phyloP scores from a whole-genome alignment of 2,113 vertebrate species.

The Grus americana region DNA sequence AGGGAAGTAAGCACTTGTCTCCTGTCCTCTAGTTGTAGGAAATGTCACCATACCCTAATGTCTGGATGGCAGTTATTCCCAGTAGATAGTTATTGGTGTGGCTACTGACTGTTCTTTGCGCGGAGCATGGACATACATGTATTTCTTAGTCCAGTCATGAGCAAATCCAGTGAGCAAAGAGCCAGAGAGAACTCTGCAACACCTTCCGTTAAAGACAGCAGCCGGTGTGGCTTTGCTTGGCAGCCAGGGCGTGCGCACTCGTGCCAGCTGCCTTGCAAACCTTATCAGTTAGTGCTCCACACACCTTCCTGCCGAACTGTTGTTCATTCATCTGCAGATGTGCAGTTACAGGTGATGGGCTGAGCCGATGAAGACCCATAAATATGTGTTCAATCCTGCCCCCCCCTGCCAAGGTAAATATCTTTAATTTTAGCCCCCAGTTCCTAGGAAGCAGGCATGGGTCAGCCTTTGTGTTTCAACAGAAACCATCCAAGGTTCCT shows the following conservation, averaged over 20 bases:
- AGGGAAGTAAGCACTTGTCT: slow-evolving; percentile 18
- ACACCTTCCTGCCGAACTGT: neutral
- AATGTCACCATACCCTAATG: neutral
- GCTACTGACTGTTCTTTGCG: slow-evolving; percentile 36
- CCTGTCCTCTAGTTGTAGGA: neutral
- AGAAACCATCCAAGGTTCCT: neutral
- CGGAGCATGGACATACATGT: slow-evolving; percentile 24
- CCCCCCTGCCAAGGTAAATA: neutral
- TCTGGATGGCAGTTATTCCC: slow-evolving; percentile 2
- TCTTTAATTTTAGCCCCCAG: neutral
- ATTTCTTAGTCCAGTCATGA: neutral
- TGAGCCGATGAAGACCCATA: neutral
- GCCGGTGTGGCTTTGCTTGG: neutral
- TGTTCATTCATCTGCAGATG: neutral
- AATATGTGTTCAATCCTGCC: neutral
- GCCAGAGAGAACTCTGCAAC: neutral
- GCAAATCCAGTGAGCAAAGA: neutral
- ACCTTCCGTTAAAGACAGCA: neutral
- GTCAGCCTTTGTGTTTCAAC: neutral
- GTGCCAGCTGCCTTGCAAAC: neutral
- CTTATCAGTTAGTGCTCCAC: neutral
- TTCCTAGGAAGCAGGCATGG: neutral
- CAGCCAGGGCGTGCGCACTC: neutral
- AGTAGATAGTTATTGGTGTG: slow-evolving; percentile 14
- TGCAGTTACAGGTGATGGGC: neutral